These are phyloP conservation scores for Pluvialis apricaria DNA, from an alignment of 2,113 vertebrate genomes.

Conservation along the genomic window DNA sequence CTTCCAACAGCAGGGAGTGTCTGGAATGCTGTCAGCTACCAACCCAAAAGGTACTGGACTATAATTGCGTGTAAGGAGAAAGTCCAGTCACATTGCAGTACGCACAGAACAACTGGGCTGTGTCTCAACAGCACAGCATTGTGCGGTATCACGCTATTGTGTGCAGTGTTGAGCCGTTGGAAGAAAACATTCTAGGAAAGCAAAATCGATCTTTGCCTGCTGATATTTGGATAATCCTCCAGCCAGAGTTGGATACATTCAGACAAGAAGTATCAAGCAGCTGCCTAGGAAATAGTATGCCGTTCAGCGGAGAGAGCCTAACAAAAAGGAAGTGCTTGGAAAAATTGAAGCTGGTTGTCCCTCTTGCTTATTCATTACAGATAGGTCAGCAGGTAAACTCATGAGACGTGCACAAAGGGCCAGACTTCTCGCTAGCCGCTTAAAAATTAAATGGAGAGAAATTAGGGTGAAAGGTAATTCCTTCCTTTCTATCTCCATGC, in stretches of 20 bases:
- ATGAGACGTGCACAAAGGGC: not conserved
- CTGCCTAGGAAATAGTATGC: not conserved
- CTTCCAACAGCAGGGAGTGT: not conserved
- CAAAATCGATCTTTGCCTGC: not conserved
- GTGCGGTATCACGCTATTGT: not conserved
- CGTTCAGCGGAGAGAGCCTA: not conserved
- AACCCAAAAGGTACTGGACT: not conserved
- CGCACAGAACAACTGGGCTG: not conserved
- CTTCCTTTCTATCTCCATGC: not conserved
- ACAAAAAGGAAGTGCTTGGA: not conserved
- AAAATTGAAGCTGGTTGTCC: not conserved
- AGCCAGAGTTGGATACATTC: not conserved
- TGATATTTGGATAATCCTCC: not conserved
- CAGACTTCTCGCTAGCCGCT: not conserved
- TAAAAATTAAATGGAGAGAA: not conserved
- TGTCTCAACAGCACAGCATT: not conserved
- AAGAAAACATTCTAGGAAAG: not conserved
- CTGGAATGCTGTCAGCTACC: not conserved
- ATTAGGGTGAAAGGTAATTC: not conserved
- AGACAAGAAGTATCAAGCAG: not conserved
- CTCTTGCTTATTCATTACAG: not conserved
- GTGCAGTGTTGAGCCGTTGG: not conserved
- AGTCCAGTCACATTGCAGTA: not conserved
- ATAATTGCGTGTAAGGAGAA: not conserved
- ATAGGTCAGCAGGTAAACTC: not conserved